These are phyloP conservation scores for Rhodinocichla rosea DNA, from an alignment of 2,113 vertebrate species.

Conservation along the genomic window DNA sequence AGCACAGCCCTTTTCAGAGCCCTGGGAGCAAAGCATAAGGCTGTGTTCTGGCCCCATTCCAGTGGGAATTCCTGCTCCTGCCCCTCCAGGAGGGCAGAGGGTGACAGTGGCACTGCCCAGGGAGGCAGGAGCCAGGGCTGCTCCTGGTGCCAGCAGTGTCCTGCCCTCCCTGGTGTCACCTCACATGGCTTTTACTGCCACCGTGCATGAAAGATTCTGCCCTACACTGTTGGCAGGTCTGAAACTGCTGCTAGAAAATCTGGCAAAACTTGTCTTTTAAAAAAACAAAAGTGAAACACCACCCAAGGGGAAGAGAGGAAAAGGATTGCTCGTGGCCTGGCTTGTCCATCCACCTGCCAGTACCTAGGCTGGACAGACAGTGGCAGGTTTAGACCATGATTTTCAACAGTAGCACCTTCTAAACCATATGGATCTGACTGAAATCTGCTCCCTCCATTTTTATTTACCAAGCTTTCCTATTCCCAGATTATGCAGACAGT, in stretches of 20 bases:
- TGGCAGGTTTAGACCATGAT: not conserved
- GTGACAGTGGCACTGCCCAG: not conserved
- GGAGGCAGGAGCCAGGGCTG: not conserved
- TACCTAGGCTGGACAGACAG: not conserved
- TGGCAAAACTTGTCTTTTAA: not conserved
- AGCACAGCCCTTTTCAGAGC: not conserved
- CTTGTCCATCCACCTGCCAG: not conserved
- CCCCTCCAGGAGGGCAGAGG: not conserved
- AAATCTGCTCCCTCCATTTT: not conserved
- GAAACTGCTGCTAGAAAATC: not conserved
- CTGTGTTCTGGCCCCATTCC: not conserved
- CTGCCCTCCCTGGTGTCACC: not conserved
- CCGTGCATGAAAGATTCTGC: not conserved
- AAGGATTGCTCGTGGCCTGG: not conserved
- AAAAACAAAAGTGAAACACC: not conserved
- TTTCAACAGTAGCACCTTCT: not conserved
- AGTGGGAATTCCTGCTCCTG: not conserved
- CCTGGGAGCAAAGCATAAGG: not conserved
- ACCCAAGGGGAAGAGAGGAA: not conserved
- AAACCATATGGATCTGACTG: not conserved
- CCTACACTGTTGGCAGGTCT: not conserved
- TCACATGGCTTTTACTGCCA: not conserved
- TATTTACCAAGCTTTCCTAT: not conserved
- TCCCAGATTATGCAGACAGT: not conserved
- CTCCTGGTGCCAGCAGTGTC: not conserved